These are phyloP conservation scores for Phortica okadai DNA, from an alignment of 2,888 invertebrate species.

Conservation along the genomic window DNA sequence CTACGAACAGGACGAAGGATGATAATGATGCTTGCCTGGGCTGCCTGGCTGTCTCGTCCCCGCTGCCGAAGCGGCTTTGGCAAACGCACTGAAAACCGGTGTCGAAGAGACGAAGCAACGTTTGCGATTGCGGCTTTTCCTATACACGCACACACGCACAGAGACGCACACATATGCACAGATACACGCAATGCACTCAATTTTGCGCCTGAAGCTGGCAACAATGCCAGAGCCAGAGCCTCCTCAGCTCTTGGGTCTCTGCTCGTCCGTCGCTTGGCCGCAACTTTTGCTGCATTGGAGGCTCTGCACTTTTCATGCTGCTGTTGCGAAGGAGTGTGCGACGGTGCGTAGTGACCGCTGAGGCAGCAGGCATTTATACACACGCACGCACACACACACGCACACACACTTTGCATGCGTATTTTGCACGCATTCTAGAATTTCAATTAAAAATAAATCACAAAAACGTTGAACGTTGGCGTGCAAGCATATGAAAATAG, in stretches of 20 bases:
- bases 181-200: constrained; percentile 56
- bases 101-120: constrained; percentile 17
- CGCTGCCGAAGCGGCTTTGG: background rate
- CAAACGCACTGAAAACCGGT: background rate
- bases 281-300: background rate
- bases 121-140: constrained; percentile 31
- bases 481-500: background rate
- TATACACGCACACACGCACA: constrained; percentile 14
- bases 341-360: background rate
- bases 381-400: constrained; percentile 35
- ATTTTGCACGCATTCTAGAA: constrained; percentile 76
- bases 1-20: background rate
- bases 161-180: constrained; percentile 33
- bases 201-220: constrained; percentile 67
- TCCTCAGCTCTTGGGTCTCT: constrained; percentile 29
- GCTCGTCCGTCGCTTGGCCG: constrained; percentile 41
- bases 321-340: background rate
- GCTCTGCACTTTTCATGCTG: too few relatives aligned
- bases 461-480: constrained; percentile 66
- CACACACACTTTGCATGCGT: constrained; percentile 69
- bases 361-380: background rate
- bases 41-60: background rate
- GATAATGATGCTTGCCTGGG: background rate
- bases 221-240: constrained; percentile 15
- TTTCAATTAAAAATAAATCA: constrained; percentile 77